Percentiles rank a stretch among this genome's conserved stretches.
phyloP scores from a whole-genome alignment of 2,888 invertebrate species.

The Mythimna albipuncta region DNA sequence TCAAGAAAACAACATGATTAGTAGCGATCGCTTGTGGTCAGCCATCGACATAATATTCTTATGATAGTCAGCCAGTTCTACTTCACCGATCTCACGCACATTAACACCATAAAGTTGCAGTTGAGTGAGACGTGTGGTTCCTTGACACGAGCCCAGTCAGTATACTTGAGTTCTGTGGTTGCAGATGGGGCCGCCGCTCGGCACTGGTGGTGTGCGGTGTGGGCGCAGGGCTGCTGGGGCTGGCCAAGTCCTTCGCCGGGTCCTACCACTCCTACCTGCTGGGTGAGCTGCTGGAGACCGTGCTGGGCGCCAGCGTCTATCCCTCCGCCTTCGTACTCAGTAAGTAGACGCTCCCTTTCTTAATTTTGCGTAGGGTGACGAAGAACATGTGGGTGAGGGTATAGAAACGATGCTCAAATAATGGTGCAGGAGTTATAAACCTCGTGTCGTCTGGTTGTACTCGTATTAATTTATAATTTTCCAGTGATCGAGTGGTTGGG shows the following conservation, averaged over 20 bases:
- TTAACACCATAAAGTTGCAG: background rate
- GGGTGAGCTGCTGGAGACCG: slow-evolving; percentile 90
- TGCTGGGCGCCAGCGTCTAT: slow-evolving; percentile 90
- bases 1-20: background rate
- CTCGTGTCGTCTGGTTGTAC: background rate
- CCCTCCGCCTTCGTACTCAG: slow-evolving; percentile 91
- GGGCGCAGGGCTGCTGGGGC: slow-evolving; percentile 88
- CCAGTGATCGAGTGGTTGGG: slow-evolving; percentile 95
- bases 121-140: background rate
- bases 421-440: background rate
- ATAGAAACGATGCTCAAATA: background rate
- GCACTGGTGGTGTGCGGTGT: slow-evolving; percentile 89
- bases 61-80: background rate
- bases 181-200: slow-evolving; percentile 92
- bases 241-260: slow-evolving; percentile 89
- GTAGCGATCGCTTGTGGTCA: background rate
- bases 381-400: background rate
- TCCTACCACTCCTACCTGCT: slow-evolving; percentile 88
- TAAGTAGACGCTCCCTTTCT: slow-evolving; percentile 70
- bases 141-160: background rate
- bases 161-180: background rate
- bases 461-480: slow-evolving; percentile 35
- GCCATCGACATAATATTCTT: no score
- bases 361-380: background rate
- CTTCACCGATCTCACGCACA: background rate